A percentile compares a stretch with the other conserved stretches of the same genome.
These are phyloP conservation scores for Trissolcus japonicus DNA, from an alignment of 2,888 invertebrate species.

Conservation along the genomic window DNA sequence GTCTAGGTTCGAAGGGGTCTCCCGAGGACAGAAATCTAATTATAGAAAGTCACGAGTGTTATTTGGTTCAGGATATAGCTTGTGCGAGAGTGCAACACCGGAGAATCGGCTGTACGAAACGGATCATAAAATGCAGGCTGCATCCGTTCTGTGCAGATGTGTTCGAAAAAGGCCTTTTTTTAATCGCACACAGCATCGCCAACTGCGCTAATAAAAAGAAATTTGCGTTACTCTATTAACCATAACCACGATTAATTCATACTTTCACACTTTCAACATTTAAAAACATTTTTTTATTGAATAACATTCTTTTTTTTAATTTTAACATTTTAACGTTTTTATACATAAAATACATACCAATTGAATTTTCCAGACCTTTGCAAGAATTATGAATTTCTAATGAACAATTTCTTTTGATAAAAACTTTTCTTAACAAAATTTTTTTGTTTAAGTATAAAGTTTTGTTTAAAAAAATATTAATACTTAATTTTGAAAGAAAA, in stretches of 20 bases:
- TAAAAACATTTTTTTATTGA: no score
- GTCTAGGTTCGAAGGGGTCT: conserved; percentile 43
- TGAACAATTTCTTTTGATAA: no score
- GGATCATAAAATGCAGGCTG: conserved; percentile 74
- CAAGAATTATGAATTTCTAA: no score
- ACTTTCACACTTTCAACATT: background rate
- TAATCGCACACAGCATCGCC: conserved; percentile 24
- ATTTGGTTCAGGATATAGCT: conserved; percentile 56
- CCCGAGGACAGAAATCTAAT: conserved; percentile 54
- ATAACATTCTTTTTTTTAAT: no score
- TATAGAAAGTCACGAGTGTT: conserved; percentile 55
- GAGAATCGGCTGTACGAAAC: conserved; percentile 71
- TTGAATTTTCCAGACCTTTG: no score
- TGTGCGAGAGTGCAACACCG: conserved; percentile 66
- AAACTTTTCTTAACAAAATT: no score
- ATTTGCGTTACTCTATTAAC: conserved; percentile 1
- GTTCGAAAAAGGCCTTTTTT: conserved; percentile 60
- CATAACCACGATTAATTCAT: background rate
- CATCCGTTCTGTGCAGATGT: conserved; percentile 74
- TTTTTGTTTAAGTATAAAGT: no score
- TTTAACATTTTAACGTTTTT: no score
- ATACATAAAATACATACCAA: no score
- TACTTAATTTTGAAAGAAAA: no score
- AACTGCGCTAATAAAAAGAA: conserved; percentile 33
- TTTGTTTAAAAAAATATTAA: no score